Percentiles rank a stretch among this genome's conserved stretches.
These are phyloP conservation scores for Augochlorella aurata DNA, from an alignment of 2,888 invertebrate genomes.

Conservation along the genomic window DNA sequence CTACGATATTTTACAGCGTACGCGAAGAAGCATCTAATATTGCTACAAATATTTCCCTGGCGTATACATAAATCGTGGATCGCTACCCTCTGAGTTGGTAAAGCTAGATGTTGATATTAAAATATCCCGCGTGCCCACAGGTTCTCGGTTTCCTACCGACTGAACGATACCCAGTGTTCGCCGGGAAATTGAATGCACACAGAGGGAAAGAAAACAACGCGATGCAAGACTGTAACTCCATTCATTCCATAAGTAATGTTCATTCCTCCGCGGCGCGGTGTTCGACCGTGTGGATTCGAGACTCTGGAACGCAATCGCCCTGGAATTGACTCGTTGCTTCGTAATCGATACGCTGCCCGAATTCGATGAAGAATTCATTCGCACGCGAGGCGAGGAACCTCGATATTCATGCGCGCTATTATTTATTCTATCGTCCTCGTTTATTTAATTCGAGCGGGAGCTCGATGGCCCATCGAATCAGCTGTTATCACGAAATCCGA, in stretches of 20 bases:
- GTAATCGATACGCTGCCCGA: neutral
- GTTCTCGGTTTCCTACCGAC: conserved; percentile 57
- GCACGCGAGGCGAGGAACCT: neutral
- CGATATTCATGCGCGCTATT: too few species aligned
- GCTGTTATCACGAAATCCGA: too few species aligned
- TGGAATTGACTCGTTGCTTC: neutral
- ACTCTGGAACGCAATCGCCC: neutral
- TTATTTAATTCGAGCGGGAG: too few species aligned
- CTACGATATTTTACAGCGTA: conserved; percentile 9
- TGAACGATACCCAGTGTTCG: conserved; percentile 49
- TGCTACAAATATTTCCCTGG: conserved; percentile 55
- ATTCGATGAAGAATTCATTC: neutral
- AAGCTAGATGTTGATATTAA: conserved; percentile 60
- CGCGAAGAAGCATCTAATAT: conserved; percentile 50
- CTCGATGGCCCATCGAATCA: too few species aligned
- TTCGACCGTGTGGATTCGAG: too few species aligned
- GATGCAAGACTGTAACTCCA: conserved; percentile 40
- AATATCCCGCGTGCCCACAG: conserved; percentile 60
- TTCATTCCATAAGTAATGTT: conserved; percentile 17
- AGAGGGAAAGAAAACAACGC: conserved; percentile 51
- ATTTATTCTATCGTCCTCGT: too few species aligned
- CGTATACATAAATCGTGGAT: conserved; percentile 57
- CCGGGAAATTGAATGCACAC: conserved; percentile 59
- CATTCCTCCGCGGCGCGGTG: neutral
- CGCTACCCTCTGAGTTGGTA: conserved; percentile 45